phyloP scores from a whole-genome alignment of 2,113 vertebrate species.

The Hippocampus abdominalis region DNA sequence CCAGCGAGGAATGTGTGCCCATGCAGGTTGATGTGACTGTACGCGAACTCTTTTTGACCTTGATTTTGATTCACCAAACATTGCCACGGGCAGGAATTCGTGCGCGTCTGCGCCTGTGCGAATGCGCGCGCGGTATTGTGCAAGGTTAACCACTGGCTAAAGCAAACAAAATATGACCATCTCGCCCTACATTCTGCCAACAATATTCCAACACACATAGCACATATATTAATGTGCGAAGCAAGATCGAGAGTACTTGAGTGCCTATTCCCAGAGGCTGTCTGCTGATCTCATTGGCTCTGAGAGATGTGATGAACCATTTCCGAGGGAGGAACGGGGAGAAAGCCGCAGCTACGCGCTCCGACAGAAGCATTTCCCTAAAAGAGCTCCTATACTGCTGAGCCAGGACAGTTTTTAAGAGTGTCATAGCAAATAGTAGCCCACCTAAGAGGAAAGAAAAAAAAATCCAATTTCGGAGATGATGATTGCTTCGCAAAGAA shows the following conservation, averaged over 20 bases:
- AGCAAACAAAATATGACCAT: constrained; percentile 59
- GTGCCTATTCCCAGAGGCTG: constrained; percentile 42
- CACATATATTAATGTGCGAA: constrained; percentile 3
- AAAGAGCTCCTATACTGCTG: constrained; percentile 19
- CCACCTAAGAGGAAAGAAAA: not conserved
- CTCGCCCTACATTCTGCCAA: constrained; percentile 23
- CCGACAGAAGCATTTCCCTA: constrained; percentile 36
- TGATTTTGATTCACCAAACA: constrained; percentile 61
- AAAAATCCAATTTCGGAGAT: constrained; percentile 12
- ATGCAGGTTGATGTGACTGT: constrained; percentile 37
- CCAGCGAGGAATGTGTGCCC: constrained; percentile 29
- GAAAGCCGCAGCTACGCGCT: constrained; percentile 30
- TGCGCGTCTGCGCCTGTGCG: constrained; percentile 39
- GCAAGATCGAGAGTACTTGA: constrained; percentile 28
- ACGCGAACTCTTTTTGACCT: constrained; percentile 60
- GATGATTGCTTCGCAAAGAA: constrained; percentile 7
- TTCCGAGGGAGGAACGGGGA: constrained; percentile 44
- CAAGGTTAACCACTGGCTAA: constrained; percentile 60
- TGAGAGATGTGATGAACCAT: constrained; percentile 58
- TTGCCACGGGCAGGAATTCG: constrained; percentile 55
- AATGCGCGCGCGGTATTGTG: constrained; percentile 38
- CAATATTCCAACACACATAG: constrained; percentile 14
- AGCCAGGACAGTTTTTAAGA: constrained; percentile 19
- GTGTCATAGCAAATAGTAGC: constrained; percentile 15
- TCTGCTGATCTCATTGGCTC: constrained; percentile 45